Conservation (phyloP, 2,113 vertebrate genomes). For the Plecturocebus donacophilus region DNA sequence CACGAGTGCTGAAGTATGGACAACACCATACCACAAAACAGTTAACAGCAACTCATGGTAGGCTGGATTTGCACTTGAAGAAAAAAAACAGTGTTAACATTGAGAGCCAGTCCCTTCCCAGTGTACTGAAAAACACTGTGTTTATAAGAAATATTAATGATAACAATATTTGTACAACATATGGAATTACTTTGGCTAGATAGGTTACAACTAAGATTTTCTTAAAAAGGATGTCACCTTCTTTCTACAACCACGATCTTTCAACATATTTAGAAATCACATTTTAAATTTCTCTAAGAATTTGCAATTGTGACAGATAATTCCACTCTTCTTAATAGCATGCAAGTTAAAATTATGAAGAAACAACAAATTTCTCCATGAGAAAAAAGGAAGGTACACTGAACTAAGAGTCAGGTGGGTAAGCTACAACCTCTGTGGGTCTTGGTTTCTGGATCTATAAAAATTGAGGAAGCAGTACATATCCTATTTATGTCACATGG, state of each 20-base stretch:
- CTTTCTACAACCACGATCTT: slow-evolving; percentile 19
- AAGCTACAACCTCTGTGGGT: background rate
- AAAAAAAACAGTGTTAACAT: slow-evolving; percentile 55
- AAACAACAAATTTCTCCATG: slow-evolving; percentile 5
- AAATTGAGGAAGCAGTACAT: background rate
- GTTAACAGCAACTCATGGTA: slow-evolving; percentile 97
- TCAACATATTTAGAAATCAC: slow-evolving; percentile 27
- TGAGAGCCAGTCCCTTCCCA: background rate
- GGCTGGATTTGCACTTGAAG: slow-evolving; percentile 95
- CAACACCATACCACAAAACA: slow-evolving; percentile 98
- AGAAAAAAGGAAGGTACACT: background rate
- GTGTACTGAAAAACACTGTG: background rate
- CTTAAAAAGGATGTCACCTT: slow-evolving; percentile 32
- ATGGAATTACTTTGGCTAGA: background rate
- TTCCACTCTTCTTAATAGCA: background rate
- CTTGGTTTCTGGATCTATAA: slow-evolving; percentile 5
- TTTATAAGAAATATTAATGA: background rate
- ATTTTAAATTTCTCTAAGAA: slow-evolving; percentile 42
- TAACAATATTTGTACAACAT: slow-evolving; percentile 23
- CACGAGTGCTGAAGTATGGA: slow-evolving; percentile 98
- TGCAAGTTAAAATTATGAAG: slow-evolving; percentile 25
- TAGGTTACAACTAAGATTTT: slow-evolving; percentile 4
- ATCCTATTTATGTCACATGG: background rate
- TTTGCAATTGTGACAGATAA: background rate
- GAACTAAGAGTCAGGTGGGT: background rate